A percentile compares a stretch with the other conserved stretches of the same genome.
phyloP scores from a whole-genome alignment of 2,888 invertebrate species.

The Andrena haemorrhoa region DNA sequence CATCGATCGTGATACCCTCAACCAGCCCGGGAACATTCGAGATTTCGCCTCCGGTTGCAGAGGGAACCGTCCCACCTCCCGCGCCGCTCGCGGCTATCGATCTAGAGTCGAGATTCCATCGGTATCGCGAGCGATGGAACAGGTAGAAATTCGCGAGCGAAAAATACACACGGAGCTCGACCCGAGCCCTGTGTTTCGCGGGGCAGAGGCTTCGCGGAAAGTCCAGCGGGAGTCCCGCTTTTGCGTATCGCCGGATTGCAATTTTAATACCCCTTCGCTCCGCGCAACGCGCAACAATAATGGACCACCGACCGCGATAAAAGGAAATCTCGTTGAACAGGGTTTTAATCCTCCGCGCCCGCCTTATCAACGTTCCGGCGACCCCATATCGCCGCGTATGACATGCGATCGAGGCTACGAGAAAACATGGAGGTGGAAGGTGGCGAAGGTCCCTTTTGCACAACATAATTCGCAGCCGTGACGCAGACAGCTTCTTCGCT shows the following conservation, averaged over 20 bases:
- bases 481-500: conserved; percentile 49
- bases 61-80: too few species aligned
- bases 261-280: background rate
- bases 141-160: too few species aligned
- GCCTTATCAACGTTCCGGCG: conserved; percentile 24
- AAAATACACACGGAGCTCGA: too few species aligned
- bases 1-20: background rate
- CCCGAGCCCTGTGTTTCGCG: too few species aligned
- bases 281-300: too few species aligned
- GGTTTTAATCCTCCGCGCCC: conserved; percentile 40
- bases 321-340: conserved; percentile 37
- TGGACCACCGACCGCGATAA: background rate
- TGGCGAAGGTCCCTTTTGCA: conserved; percentile 42
- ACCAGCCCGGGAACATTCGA: background rate
- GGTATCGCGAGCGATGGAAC: too few species aligned
- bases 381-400: background rate
- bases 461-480: conserved; percentile 54
- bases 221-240: background rate
- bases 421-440: conserved; percentile 31
- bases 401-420: conserved; percentile 32
- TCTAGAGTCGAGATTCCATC: too few species aligned
- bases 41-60: too few species aligned
- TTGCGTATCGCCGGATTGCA: background rate
- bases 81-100: too few species aligned
- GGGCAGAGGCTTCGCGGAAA: background rate